Evolutionary conservation across 92 coral and sea anemone species (phyloP), one percentile per base, ranked within the genome.

Genomic region (Porites cylindrica): DNA sequence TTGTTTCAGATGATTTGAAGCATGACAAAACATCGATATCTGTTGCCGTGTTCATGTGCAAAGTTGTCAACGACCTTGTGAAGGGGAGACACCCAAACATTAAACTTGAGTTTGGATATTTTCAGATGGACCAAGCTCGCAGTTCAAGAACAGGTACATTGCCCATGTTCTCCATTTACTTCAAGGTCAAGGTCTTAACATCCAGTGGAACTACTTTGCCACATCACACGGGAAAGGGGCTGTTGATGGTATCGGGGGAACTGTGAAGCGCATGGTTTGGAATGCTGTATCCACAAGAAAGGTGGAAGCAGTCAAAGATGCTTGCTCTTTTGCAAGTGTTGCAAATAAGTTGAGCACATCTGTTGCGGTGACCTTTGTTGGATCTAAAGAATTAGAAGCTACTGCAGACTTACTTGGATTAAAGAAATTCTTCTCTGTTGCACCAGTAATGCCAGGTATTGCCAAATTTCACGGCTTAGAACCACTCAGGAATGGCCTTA

Each of bases 61-160:
- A 9, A 32, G 54, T 80, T 8, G 10, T 88, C 59, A 65, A 74
- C 19, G 67, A 68, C 56, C 70, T 91, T 51, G 73, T 64, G 60
- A 54, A 54, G 60, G 60, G 14, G 60, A 12, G 14, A 12, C 60
- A 54, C 14, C 60, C 11, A 54, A 54, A 54, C 43, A 32, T 32
- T n/a, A n/a, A 32, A 32, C 60, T 54, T 2, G 60, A 54, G 93
- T 72, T 58, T 60, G 70, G 50, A 59, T 89, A 19, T 92, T 86
- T 62, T 92, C 95, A 62, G 95, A 92, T 89, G 95, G 95, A 61
- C 91, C 91, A 24, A 89, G 91, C 68, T 91, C 88, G 20, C 87
- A 90, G 66, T 91, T 91, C 47, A 88, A 92, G 20, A 89, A 92
- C 86, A 87, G 72, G 77, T 91, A 83, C 61, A 56, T 87, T 24